Evolutionary conservation across 2,113 vertebrate genomes (phyloP).

Genomic region (Haplochromis vanheusdeni): DNA sequence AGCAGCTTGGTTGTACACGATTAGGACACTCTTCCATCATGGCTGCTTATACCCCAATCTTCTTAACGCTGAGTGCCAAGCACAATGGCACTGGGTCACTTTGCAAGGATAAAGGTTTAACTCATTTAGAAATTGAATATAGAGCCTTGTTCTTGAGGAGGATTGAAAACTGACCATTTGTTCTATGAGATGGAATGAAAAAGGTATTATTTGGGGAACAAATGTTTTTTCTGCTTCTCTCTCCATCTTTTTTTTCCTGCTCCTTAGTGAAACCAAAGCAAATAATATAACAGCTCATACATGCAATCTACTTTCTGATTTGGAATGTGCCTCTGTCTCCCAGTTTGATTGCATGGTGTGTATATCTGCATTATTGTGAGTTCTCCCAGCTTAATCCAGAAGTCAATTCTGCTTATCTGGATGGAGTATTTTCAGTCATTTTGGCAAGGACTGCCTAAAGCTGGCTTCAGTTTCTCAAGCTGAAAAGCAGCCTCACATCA

Average conservation of each 20-base stretch:
- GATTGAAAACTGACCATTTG: background rate
- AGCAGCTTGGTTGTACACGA: slow-evolving; percentile 42
- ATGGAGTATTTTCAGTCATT: background rate
- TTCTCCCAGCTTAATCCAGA: background rate
- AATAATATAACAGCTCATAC: background rate
- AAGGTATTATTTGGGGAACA: background rate
- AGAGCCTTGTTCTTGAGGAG: background rate
- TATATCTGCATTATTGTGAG: background rate
- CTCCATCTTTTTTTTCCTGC: background rate
- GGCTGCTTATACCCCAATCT: slow-evolving; percentile 48
- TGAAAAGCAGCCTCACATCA: background rate
- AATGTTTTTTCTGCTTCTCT: background rate
- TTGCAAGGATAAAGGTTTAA: slow-evolving; percentile 5
- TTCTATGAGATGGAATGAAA: background rate
- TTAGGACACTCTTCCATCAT: slow-evolving; percentile 21
- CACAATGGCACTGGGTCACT: background rate
- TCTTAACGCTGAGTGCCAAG: background rate
- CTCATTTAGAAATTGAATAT: slow-evolving; percentile 29
- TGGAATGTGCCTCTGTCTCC: background rate
- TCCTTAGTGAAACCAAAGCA: background rate
- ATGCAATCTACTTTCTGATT: background rate
- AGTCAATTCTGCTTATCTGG: background rate
- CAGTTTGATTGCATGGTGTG: background rate
- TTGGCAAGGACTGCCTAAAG: background rate
- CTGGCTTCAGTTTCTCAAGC: background rate